These are phyloP conservation scores for Pseudomyrmex concolor DNA, from an alignment of 1,140 invertebrate genomes.

Conservation along the genomic window DNA sequence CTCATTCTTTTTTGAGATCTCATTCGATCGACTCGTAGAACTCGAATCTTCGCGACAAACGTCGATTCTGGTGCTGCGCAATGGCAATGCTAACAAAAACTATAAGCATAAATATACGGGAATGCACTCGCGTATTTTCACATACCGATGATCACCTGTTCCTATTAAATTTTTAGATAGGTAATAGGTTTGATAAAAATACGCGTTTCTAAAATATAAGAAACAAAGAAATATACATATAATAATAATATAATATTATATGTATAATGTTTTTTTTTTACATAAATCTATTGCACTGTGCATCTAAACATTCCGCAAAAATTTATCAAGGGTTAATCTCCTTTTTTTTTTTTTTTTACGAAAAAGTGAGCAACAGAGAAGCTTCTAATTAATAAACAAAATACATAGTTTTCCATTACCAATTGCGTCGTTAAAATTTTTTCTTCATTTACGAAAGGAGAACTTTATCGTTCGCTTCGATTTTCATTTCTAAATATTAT, in stretches of 20 bases:
- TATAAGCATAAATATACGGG: slow-evolving; percentile 25
- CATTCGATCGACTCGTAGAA: slow-evolving; percentile 15
- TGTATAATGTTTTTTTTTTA: background rate
- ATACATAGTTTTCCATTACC: background rate
- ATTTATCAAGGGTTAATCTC: background rate
- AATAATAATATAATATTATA: background rate
- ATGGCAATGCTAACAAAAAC: slow-evolving; percentile 25
- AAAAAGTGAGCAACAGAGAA: background rate
- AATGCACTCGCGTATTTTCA: slow-evolving; percentile 46
- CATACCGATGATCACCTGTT: slow-evolving; percentile 2
- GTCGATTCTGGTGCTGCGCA: background rate
- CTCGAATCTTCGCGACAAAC: slow-evolving; percentile 21
- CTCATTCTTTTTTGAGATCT: slow-evolving; percentile 32
- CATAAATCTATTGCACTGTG: slow-evolving; percentile 26
- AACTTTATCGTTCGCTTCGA: background rate
- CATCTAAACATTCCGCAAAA: slow-evolving; percentile 43
- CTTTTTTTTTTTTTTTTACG: background rate
- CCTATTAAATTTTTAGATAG: background rate
- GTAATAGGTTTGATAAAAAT: slow-evolving; percentile 10
- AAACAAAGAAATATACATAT: no score
- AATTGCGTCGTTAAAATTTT: slow-evolving; percentile 11
- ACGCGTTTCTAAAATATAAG: background rate
- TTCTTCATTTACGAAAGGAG: background rate
- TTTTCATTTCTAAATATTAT: slow-evolving; percentile 12
- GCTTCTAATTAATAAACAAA: background rate